Evolutionary conservation across 2,888 invertebrate genomes (phyloP).

Genomic region (Bimastos eiseni): DNA sequence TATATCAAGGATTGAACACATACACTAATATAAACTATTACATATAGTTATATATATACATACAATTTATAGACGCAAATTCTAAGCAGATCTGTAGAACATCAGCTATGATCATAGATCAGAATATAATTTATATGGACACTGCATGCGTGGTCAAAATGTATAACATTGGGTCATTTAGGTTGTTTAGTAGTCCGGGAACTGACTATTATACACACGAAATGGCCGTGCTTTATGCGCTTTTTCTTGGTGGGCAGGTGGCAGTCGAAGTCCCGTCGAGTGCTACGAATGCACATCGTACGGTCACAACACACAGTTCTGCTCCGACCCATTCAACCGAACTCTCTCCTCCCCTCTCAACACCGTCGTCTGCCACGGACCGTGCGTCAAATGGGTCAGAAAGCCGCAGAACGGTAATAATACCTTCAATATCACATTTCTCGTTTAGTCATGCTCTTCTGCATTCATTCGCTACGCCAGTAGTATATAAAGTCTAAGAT

Average conservation of each 20-base stretch:
- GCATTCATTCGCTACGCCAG: neutral
- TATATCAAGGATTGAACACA: too few relatives aligned
- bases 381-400: constrained; percentile 53
- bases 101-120: neutral
- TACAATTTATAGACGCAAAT: too few relatives aligned
- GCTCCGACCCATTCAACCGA: constrained; percentile 52
- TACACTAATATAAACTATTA: too few relatives aligned
- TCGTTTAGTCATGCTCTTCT: too few relatives aligned
- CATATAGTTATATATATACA: neutral
- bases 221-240: too few relatives aligned
- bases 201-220: neutral
- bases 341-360: constrained; percentile 47
- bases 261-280: neutral
- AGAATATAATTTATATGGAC: too few relatives aligned
- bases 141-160: neutral
- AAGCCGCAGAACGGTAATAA: constrained; percentile 47
- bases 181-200: neutral
- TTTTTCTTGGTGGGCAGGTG: neutral
- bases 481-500: neutral
- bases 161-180: too few relatives aligned
- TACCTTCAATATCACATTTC: too few relatives aligned
- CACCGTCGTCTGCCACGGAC: constrained; percentile 46
- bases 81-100: neutral
- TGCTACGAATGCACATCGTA: neutral
- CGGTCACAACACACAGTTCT: constrained; percentile 34